Evolutionary conservation across 2,888 invertebrate species (phyloP), one percentile per base, ranked within the genome.

Genomic region (Drosophila lutescens): DNA sequence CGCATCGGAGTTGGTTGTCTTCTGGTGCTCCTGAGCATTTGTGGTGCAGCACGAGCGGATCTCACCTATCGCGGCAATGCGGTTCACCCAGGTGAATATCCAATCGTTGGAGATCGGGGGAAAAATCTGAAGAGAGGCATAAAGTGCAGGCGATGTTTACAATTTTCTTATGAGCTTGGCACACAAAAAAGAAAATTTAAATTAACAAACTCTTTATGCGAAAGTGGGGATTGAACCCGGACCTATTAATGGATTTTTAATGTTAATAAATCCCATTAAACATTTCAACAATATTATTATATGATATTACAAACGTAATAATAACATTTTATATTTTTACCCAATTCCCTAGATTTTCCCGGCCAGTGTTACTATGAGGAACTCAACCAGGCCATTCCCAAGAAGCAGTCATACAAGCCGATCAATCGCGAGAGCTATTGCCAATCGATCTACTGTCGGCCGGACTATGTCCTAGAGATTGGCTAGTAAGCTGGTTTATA

Each of bases 331-430:
- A 1, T 9, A 15, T 15, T 15, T 8, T 40, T 40, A 15, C 4
- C 15, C 8, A 15, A 4, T 15, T 1, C 9, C 20, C 6, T 10
- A 47, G 47, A 47, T 7, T 84, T 81, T 78, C 91, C 90, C 1
- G 89, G 90, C 9, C 89, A 90, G 51, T 90, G 90, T 46, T 91
- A 90, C 59, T 90, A 86, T 61, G 88, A 89, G 61, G 90, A 91
- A 20, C 68, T 90, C 7, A 78, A 88, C 17, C 90, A 91, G 58
- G 65, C 89, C 10, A 90, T 90, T 76, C 89, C 91, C 40, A 88
- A 80, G 43, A 77, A 84, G 53, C 90, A 91, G 53, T 86, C 90
- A 0, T 90, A 86, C 40, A 89, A 83, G 60, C 90, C 90, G 20
- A 80, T 90, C n/a, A 91, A 91, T 59, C 83, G 75, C 4, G 89